Evolutionary conservation across 2,113 vertebrate genomes (phyloP), one percentile per base, ranked within the genome.

Genomic region (Polypterus senegalus): DNA sequence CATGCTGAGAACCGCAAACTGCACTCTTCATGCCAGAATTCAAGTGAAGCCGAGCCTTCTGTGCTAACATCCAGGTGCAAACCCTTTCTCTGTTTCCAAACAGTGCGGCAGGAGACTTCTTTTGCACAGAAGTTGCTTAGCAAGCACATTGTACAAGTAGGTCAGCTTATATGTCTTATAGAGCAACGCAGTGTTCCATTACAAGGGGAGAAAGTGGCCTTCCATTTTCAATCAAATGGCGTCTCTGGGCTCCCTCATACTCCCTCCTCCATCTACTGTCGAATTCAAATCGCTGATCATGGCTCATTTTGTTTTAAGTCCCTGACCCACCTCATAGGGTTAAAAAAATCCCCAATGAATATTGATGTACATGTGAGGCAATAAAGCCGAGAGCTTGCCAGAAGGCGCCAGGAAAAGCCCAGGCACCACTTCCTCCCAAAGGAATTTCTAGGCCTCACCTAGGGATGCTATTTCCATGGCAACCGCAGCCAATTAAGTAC

Each of bases 381-480:
- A 52, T 49, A 55, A 48, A 48, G 65, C 47, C 48, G 55, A 61
- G 57, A 45, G 45, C n/a, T 3, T n/a, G 62, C 46, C 0, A 0
- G 66, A 10, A 0, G 49, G 63, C 60, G 61, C 61, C 64, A 65
- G 65, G 47, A 0, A 61, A 59, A 65, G 71, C 74, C 70, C 5
- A 0, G 65, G 71, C 65, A 54, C 62, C 10, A 58, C 27, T 65
- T 59, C 64, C 48, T 66, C 66, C 61, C 66, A 11, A 44, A 11
- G 69, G 75, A 71, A 70, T 58, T 57, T 47, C 65, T 1, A 61
- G 73, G 66, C 72, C 1, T 2, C 60, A 78, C 56, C 65, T 59
- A 70, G 67, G 70, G 77, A 77, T 73, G 70, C 69, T 0, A 60
- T 83, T 69, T 67, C 76, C 75, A 79, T 73, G 76, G 64, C 4